These are phyloP conservation scores for Ceratina calcarata DNA, from an alignment of 1,140 invertebrate genomes.

Conservation along the genomic window DNA sequence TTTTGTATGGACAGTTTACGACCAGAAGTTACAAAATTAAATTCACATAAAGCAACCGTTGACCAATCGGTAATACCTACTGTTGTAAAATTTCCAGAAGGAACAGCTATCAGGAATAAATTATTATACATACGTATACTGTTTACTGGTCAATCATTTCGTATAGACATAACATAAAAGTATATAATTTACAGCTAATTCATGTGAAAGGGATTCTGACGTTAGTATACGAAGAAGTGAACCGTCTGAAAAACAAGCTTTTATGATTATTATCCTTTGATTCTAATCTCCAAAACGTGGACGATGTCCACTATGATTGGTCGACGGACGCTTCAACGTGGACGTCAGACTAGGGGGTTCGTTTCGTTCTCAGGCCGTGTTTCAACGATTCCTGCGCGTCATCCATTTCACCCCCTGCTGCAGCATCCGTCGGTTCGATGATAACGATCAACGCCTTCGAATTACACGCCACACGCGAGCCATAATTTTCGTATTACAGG, in stretches of 20 bases:
- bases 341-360: not conserved
- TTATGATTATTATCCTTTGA: conserved; percentile 39
- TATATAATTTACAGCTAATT: conserved; percentile 21
- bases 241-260: conserved; percentile 6
- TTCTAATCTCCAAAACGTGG: conserved; percentile 38
- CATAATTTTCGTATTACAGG: conserved; percentile 62
- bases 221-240: conserved; percentile 18
- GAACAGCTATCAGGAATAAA: not conserved
- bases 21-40: not conserved
- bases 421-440: conserved; percentile 46
- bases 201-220: too few relatives aligned
- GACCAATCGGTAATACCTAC: too few relatives aligned
- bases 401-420: conserved; percentile 45
- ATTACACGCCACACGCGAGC: conserved; percentile 51
- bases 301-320: conserved; percentile 47
- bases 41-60: not conserved
- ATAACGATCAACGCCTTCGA: conserved; percentile 60
- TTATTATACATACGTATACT: not conserved
- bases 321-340: conserved; percentile 6
- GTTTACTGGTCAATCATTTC: not conserved
- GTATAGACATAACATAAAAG: not conserved
- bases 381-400: conserved; percentile 2
- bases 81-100: not conserved
- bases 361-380: conserved; percentile 14
- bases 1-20: not conserved